Evolutionary conservation across 2,113 vertebrate genomes (phyloP).

Genomic region (Malaclemys terrapin): DNA sequence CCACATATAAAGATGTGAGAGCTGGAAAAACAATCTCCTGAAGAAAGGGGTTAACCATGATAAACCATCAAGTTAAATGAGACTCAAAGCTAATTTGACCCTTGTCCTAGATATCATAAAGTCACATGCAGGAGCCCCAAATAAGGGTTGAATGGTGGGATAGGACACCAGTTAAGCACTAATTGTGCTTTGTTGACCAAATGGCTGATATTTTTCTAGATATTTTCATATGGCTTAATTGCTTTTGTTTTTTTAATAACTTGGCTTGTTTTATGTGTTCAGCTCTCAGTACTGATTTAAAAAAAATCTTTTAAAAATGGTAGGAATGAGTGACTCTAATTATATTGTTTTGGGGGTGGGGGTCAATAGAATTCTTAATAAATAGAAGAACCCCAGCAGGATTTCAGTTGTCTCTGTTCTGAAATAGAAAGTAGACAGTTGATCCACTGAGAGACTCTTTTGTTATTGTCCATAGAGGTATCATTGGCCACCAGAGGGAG

Average conservation of each 20-base stretch:
- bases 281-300: neutral
- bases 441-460: neutral
- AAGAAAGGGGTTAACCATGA: neutral
- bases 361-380: neutral
- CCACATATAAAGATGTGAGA: neutral
- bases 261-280: neutral
- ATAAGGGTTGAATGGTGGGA: neutral
- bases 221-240: neutral
- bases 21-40: neutral
- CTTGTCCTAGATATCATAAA: neutral
- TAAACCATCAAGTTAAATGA: neutral
- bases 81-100: neutral
- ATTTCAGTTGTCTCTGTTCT: too few species aligned
- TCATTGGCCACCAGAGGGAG: conserved; percentile 81
- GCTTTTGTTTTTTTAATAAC: neutral
- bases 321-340: neutral
- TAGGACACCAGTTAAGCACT: neutral
- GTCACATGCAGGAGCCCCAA: neutral
- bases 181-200: neutral
- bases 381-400: too few species aligned
- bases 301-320: neutral
- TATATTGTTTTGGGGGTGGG: neutral
- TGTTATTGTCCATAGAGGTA: neutral
- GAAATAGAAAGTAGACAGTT: neutral
- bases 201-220: neutral